Conservation (phyloP, 2,888 invertebrate species). For the Aelia acuminata region DNA sequence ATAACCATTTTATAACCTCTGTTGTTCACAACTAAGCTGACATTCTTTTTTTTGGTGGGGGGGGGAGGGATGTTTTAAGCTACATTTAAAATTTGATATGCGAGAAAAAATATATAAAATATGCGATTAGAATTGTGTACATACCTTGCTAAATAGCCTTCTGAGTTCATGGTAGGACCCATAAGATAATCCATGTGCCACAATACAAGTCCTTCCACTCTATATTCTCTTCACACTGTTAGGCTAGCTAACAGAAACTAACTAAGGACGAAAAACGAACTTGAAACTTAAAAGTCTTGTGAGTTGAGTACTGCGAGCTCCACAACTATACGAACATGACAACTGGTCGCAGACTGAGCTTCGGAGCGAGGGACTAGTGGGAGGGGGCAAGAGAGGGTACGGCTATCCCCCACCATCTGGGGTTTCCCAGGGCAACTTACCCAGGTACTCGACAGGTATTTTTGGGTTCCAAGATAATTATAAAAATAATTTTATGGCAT, state of each 20-base stretch:
- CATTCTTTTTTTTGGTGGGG: background rate
- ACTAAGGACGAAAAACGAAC: background rate
- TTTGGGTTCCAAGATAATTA: background rate
- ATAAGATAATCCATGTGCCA: slow-evolving; percentile 52
- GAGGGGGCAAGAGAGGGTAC: slow-evolving; percentile 26
- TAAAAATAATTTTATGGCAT: background rate
- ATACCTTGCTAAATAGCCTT: slow-evolving; percentile 50
- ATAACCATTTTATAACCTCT: slow-evolving; percentile 33
- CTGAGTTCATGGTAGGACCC: slow-evolving; percentile 50
- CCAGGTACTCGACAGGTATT: background rate
- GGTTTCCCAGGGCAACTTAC: slow-evolving; percentile 51
- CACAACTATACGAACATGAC: background rate
- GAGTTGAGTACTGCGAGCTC: background rate
- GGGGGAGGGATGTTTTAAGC: background rate
- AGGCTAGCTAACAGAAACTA: background rate
- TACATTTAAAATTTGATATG: background rate
- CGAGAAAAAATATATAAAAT: background rate
- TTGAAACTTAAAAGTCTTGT: background rate
- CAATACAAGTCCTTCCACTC: background rate
- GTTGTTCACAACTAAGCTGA: background rate
- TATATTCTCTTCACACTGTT: background rate
- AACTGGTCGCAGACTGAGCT: background rate
- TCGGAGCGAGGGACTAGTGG: background rate
- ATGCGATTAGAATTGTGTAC: background rate
- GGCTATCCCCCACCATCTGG: slow-evolving; percentile 14